Base-by-base conservation (phyloP, 2,113 vertebrate species). In the Anthoscopus minutus region DNA sequence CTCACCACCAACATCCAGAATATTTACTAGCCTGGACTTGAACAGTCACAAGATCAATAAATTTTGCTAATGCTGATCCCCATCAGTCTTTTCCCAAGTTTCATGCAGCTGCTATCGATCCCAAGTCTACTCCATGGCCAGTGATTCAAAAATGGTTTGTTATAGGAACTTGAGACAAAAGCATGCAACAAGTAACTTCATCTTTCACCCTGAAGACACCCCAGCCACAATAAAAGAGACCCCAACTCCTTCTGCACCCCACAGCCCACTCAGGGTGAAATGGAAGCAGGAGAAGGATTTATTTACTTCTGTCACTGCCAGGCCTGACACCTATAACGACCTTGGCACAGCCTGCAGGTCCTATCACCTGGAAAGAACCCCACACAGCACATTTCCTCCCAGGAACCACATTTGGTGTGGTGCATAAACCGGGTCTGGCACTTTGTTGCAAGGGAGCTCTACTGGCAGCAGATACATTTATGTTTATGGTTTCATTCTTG, bases 381-480 rank as follows among this genome's bases (percentile, higher is more conserved):
- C 28, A 2, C 6, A 27, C 8, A 8, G 7, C n/a, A n/a, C 65
- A 31, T 25, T 56, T 37, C 28, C 61, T 16, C 50, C 40, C 35
- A 22, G 47, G 42, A 67, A 6, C 17, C 28, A 14, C 58, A 20
- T 6, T 42, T 35, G 2, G 3, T 8, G 8, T 12, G 18, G 22
- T 6, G 5, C 2, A 79, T 6, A 2, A 67, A 30, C 30, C 25
- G 0, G 0, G 14, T 8, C 50, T 42, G 51, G 37, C 62, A 76
- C 35, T 33, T 51, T 67, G 51, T 7, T 56, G 22, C 62, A 24
- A 57, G n/a, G 28, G 45, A 81, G 40, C 38, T 66, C 53, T 45
- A 25, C 35, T 27, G 51, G 47, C 73, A 65, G 22, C 4, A 57
- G 27, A 45, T 20, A 13, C 11, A 1, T 38, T 51, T 16, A 27